Conservation (phyloP, 2,113 vertebrate genomes). For the Eublepharis macularius region DNA sequence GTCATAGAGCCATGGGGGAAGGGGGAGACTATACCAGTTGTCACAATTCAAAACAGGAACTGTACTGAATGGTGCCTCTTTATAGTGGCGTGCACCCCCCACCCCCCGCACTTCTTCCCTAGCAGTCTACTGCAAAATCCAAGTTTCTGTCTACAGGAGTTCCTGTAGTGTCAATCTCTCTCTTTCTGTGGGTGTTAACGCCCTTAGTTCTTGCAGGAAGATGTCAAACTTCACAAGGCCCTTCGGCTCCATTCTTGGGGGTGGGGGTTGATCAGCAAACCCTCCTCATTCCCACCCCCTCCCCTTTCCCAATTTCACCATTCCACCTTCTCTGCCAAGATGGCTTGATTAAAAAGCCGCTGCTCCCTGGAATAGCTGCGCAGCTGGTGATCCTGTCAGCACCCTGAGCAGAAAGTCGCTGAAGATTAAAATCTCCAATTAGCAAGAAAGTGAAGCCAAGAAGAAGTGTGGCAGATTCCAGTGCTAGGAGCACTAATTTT, state of each 20-base stretch:
- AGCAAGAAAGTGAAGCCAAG: conserved; percentile 63
- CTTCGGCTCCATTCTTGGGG: no score
- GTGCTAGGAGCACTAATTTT: neutral
- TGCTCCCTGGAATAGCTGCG: conserved; percentile 67
- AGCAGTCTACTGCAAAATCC: no score
- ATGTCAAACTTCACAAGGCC: neutral
- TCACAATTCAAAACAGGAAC: no score
- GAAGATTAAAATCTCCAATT: conserved; percentile 78
- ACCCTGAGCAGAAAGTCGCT: conserved; percentile 67
- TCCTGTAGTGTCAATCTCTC: neutral
- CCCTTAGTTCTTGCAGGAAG: neutral
- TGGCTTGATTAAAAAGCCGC: conserved; percentile 74
- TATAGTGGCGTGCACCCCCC: no score
- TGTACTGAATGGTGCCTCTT: no score
- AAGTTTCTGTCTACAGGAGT: neutral
- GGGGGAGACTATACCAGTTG: no score
- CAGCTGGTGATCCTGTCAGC: conserved; percentile 75
- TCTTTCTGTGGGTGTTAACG: neutral
- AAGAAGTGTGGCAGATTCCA: conserved; percentile 59
- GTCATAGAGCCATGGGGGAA: no score
- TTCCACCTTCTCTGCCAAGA: conserved; percentile 15
- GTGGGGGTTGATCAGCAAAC: neutral
- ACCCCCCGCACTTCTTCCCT: no score
- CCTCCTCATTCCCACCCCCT: neutral
- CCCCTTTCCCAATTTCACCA: conserved; percentile 9